phyloP scores from a whole-genome alignment of 2,888 invertebrate species.

The Belgica antarctica region DNA sequence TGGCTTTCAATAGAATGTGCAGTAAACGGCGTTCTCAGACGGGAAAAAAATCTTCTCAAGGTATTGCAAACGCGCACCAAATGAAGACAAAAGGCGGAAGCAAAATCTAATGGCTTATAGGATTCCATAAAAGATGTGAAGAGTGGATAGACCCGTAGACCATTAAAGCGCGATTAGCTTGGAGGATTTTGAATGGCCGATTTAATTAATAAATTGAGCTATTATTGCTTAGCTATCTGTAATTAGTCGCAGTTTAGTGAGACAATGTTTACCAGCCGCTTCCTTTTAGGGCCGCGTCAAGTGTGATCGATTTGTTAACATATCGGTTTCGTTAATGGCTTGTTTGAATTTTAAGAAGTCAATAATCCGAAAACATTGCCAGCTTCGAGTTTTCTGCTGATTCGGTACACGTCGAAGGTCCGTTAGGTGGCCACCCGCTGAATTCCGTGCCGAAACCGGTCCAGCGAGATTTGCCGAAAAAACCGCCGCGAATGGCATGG shows the following conservation, averaged over 20 bases:
- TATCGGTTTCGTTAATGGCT: conserved; percentile 10
- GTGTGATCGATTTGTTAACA: neutral
- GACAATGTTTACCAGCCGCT: neutral
- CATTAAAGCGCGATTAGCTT: conserved; percentile 32
- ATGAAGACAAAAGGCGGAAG: conserved; percentile 22
- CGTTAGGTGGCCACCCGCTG: conserved; percentile 8
- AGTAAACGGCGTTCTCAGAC: conserved; percentile 22
- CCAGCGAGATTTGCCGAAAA: neutral
- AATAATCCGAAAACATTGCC: no score
- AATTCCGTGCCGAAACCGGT: conserved; percentile 5
- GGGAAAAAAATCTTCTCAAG: conserved; percentile 12
- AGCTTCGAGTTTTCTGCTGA: no score
- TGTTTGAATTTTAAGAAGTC: neutral
- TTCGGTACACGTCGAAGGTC: no score
- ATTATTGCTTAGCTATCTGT: neutral
- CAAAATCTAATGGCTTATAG: neutral
- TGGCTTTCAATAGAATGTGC: neutral
- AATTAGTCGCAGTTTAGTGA: neutral
- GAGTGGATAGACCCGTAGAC: conserved; percentile 31
- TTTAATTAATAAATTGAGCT: conserved; percentile 35
- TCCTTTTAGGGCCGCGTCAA: conserved; percentile 5
- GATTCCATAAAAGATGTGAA: conserved; percentile 12
- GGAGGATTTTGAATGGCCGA: conserved; percentile 12
- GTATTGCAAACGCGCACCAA: neutral
- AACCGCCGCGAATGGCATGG: no score